phyloP scores from a whole-genome alignment of 2,888 invertebrate species.

The Phorcus lineatus region DNA sequence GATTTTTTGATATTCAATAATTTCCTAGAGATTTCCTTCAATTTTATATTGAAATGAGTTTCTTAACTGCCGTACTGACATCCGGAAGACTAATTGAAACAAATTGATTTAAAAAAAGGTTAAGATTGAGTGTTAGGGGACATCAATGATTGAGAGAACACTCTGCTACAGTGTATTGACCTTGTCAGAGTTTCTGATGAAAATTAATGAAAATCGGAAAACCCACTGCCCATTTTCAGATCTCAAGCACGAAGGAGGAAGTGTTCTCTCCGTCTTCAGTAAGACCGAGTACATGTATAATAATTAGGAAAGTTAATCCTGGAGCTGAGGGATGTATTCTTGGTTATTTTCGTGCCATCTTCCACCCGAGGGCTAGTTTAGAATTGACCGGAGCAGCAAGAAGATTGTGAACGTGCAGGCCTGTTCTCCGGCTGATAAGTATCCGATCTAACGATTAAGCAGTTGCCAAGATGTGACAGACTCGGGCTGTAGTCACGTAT shows the following conservation, averaged over 20 bases:
- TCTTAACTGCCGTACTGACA: too few relatives aligned
- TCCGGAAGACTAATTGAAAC: too few relatives aligned
- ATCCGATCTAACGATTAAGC: background rate
- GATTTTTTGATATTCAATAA: too few relatives aligned
- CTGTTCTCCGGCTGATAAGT: background rate
- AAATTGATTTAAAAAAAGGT: too few relatives aligned
- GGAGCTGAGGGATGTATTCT: background rate
- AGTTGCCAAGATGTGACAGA: background rate
- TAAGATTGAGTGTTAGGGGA: too few relatives aligned
- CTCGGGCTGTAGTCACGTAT: background rate
- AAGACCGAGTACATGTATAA: background rate
- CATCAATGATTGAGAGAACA: too few relatives aligned
- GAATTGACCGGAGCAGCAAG: background rate
- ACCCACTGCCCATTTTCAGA: too few relatives aligned
- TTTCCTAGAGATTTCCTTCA: too few relatives aligned
- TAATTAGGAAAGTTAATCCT: background rate
- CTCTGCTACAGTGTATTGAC: too few relatives aligned
- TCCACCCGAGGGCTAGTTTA: background rate
- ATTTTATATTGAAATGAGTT: too few relatives aligned
- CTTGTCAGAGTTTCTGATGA: too few relatives aligned
- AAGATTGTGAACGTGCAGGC: background rate
- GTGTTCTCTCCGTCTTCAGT: background rate
- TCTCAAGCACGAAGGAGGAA: background rate
- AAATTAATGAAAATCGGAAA: too few relatives aligned
- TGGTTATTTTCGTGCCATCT: background rate